Evolutionary conservation across 2,888 invertebrate species (phyloP), one percentile per base, ranked within the genome.

Genomic region (Crocallis elinguaria): DNA sequence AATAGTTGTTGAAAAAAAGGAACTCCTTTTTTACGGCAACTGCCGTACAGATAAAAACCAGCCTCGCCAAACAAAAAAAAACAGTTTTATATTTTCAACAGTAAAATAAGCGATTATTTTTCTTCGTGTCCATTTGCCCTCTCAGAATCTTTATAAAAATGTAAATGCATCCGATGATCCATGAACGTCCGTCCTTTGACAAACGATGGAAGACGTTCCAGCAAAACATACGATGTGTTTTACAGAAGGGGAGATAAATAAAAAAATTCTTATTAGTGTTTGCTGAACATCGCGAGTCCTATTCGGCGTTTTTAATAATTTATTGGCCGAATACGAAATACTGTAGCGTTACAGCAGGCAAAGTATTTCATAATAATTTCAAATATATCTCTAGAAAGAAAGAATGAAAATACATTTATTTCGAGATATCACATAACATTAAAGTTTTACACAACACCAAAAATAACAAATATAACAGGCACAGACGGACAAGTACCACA

Each of bases 131-230:
- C 42, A 23, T 30, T 29, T 29, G 9, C 16, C 29, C 39, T 30
- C 30, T 8, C 7, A 9, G 8, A 14, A 4, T 27, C 11, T 42
- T 46, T 42, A 44, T 33, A 43, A 39, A 53, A 51, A 54, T 48
- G 48, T 44, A 21, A 46, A 54, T 54, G 48, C 14, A 12, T 17
- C 8, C 32, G 32, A 49, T 49, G 17, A 49, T 38, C 48, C 48
- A 13, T 54, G 43, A 43, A 33, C 33, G 33, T 38, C 27, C 30
- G 21, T 41, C 43, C 48, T 48, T 54, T 54, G 53, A 54, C 32
- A 54, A 32, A 49, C 48, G 43, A 48, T 29, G 16, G 36, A 48
- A 35, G 11, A 41, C 19, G 46, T 35, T 35, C 25, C 7, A 16
- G 37, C 23, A 13, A 27, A 25, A 23, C 17, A 43, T 29, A 33